A percentile compares a stretch with the other conserved stretches of the same genome.
Conservation (phyloP, 2,113 vertebrate genomes). For the Ramphastos sulfuratus region DNA sequence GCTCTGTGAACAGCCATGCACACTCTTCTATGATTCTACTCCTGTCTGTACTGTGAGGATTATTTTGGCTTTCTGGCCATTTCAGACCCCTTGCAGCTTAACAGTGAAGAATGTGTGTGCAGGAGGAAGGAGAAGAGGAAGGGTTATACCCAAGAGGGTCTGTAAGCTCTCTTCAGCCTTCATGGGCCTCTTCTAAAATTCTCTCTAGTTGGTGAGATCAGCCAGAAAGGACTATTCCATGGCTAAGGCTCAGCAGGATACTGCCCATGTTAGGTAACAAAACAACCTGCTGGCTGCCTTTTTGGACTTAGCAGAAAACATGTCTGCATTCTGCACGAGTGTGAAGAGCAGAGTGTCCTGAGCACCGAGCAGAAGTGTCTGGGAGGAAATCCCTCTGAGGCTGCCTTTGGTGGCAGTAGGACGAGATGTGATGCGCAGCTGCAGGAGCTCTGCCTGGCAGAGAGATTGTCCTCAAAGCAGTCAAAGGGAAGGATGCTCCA, state of each 20-base stretch:
- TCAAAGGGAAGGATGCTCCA: not conserved
- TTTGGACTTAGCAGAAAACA: fast-evolving
- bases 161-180: not conserved
- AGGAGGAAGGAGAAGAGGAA: not conserved
- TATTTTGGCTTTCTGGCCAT: not conserved
- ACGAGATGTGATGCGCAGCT: not conserved
- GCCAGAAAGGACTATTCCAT: not conserved
- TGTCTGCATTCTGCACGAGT: not conserved
- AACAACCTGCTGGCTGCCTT: not conserved
- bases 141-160: not conserved
- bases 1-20: not conserved
- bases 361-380: not conserved
- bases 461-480: not conserved
- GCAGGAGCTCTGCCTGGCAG: fast-evolving
- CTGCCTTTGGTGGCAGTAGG: not conserved
- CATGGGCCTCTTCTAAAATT: not conserved
- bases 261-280: not conserved
- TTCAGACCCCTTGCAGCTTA: not conserved
- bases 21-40: not conserved
- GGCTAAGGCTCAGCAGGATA: not conserved
- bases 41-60: not conserved
- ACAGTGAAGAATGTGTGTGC: not conserved
- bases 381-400: not conserved
- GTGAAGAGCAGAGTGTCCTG: not conserved
- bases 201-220: not conserved